Evolutionary conservation across 2,797 vertebrate species (phyloP).

Genomic region (Micropoecilia bifurca): DNA sequence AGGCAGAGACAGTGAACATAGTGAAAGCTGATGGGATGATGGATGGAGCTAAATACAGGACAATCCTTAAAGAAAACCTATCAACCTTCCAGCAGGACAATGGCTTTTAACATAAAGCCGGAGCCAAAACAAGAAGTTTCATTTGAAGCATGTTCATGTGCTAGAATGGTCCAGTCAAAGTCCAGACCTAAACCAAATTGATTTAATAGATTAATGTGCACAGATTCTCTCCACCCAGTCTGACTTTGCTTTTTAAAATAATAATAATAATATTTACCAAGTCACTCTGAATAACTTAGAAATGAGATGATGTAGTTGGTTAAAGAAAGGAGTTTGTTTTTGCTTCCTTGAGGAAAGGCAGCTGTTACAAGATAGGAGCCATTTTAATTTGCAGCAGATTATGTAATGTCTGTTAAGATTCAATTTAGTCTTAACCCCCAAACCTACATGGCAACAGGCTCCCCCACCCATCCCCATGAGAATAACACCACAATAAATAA

Average conservation of each 20-base stretch:
- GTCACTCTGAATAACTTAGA: background rate
- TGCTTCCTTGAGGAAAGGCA: background rate
- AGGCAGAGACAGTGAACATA: background rate
- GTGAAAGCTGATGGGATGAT: background rate
- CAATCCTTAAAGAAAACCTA: background rate
- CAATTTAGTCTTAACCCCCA: background rate
- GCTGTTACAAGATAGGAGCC: background rate
- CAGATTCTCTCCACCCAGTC: background rate
- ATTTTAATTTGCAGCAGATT: conserved; percentile 7
- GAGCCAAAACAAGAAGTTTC: background rate
- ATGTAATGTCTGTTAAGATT: background rate
- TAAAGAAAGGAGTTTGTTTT: background rate
- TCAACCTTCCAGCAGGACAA: background rate
- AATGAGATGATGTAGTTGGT: background rate
- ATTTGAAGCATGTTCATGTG: background rate
- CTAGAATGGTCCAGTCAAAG: background rate
- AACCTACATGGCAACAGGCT: background rate
- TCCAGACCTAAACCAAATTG: background rate
- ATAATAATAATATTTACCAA: background rate
- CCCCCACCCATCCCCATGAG: conserved; percentile 7
- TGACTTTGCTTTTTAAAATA: background rate
- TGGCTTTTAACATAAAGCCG: background rate
- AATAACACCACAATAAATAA: conserved; percentile 21
- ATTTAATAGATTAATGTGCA: background rate
- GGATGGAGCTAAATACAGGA: background rate